Percentiles rank a stretch among this genome's conserved stretches.
Evolutionary conservation across 2,113 vertebrate species (phyloP).

Genomic region (Alectura lathami): DNA sequence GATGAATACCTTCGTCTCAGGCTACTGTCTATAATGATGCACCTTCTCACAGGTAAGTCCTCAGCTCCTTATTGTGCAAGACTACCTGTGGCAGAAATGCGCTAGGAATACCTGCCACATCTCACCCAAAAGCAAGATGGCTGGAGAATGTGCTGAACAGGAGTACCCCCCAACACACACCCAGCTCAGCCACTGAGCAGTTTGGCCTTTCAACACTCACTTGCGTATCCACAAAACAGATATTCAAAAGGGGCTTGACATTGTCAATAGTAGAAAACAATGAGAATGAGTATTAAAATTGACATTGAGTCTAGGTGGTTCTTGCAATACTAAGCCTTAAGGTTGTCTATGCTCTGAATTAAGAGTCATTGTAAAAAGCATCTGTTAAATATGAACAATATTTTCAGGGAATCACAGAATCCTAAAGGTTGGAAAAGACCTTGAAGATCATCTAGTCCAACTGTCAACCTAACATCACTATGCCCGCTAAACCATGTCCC

Average conservation of each 20-base stretch:
- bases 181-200: background rate
- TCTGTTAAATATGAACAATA: background rate
- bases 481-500: background rate
- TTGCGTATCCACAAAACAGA: background rate
- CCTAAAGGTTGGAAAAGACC: no score
- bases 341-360: background rate
- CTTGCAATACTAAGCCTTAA: background rate
- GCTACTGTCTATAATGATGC: background rate
- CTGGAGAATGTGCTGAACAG: background rate
- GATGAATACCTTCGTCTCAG: background rate
- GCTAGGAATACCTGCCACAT: background rate
- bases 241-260: background rate
- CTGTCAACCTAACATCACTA: no score
- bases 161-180: no score
- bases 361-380: background rate
- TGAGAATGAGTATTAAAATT: background rate
- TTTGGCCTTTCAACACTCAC: background rate
- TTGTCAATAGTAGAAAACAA: background rate
- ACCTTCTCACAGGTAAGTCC: background rate
- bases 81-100: background rate
- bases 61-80: background rate
- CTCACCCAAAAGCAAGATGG: background rate
- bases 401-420: no score
- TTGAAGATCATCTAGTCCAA: no score
- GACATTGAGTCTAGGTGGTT: background rate